These are phyloP conservation scores for Melanotaenia boesemani DNA, from an alignment of 2,797 vertebrate species.

Conservation along the genomic window DNA sequence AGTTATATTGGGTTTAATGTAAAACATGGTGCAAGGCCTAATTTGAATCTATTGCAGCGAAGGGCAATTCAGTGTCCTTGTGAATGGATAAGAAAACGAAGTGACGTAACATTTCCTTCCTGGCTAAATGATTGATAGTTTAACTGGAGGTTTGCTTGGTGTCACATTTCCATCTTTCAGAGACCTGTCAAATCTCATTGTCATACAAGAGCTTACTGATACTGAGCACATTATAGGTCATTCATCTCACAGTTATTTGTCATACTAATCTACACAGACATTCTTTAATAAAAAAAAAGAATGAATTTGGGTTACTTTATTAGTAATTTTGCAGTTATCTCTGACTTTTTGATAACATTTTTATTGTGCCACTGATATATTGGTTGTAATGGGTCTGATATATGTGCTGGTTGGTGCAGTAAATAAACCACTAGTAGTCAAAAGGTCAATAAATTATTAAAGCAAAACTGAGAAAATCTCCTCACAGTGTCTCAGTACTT, in stretches of 20 bases:
- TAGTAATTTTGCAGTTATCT: slow-evolving; percentile 56
- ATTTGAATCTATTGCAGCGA: slow-evolving; percentile 52
- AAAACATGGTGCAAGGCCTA: slow-evolving; percentile 56
- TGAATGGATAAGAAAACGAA: slow-evolving; percentile 55
- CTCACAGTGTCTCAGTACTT: slow-evolving; percentile 12
- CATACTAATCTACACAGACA: slow-evolving; percentile 56
- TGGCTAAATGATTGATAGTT: slow-evolving; percentile 78
- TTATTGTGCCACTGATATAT: slow-evolving; percentile 25
- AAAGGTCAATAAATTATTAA: slow-evolving; percentile 22
- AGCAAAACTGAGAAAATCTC: slow-evolving; percentile 10
- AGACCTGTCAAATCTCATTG: slow-evolving; percentile 78
- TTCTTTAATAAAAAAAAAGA: slow-evolving; percentile 65
- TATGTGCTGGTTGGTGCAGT: slow-evolving; percentile 14
- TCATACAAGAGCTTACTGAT: slow-evolving; percentile 70
- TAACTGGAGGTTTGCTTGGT: slow-evolving; percentile 66
- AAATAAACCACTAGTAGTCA: slow-evolving; percentile 27
- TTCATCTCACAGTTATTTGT: slow-evolving; percentile 56
- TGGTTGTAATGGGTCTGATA: not conserved
- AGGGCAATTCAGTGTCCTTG: slow-evolving; percentile 64
- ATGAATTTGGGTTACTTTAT: slow-evolving; percentile 48
- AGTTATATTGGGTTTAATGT: slow-evolving; percentile 35
- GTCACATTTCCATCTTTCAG: slow-evolving; percentile 81
- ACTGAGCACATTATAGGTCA: slow-evolving; percentile 55
- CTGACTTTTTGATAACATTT: slow-evolving; percentile 48
- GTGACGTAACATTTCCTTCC: slow-evolving; percentile 70